phyloP scores from a whole-genome alignment of 2,113 vertebrate genomes.

The Ceratotherium simum region DNA sequence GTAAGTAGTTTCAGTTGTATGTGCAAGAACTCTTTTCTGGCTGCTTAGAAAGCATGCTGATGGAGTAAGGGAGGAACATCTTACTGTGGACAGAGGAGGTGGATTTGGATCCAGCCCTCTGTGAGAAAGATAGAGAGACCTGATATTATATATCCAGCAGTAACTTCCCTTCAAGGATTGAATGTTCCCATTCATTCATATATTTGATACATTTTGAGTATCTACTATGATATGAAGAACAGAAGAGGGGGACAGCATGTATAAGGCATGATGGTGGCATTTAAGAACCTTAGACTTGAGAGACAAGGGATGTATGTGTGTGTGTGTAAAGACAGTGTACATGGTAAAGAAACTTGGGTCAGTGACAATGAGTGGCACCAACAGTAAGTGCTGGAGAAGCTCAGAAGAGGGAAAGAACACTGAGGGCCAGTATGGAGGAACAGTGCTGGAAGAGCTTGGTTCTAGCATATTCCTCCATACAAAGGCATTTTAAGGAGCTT shows the following conservation, averaged over 20 bases:
- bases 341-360: not conserved
- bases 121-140: not conserved
- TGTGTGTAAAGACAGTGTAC: not conserved
- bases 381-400: not conserved
- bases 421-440: not conserved
- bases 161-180: not conserved
- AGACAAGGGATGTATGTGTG: not conserved
- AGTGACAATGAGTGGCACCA: not conserved
- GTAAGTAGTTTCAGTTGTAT: not conserved
- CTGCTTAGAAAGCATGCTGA: not conserved
- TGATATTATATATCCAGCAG: not conserved
- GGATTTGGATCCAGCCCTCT: not conserved
- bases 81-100: not conserved
- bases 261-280: not conserved
- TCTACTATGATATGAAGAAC: not conserved
- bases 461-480: not conserved
- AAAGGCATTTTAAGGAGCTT: not conserved
- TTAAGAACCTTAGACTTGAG: constrained; percentile 8
- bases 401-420: not conserved
- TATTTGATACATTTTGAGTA: not conserved
- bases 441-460: not conserved
- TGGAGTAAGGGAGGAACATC: not conserved
- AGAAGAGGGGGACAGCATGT: not conserved
- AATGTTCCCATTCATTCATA: not conserved
- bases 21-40: not conserved